Conservation (phyloP, 2,888 invertebrate genomes). For the Listrodromus nycthemerus region DNA sequence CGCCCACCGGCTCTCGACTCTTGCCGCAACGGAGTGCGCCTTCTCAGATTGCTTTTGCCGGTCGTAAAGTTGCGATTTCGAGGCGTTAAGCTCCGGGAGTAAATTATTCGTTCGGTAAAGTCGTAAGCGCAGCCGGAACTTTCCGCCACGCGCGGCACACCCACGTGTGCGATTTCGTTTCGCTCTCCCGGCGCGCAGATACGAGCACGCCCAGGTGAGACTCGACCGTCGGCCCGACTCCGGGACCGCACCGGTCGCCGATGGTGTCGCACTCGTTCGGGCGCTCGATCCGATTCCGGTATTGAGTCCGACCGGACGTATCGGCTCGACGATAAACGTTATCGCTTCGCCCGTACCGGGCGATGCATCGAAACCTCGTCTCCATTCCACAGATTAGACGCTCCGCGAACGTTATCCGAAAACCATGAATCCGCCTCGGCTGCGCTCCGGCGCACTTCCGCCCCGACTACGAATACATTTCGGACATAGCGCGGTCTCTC, state of each 20-base stretch:
- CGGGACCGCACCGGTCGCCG: constrained; percentile 34
- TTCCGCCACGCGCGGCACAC: constrained; percentile 20
- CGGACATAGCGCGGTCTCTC: too few relatives aligned
- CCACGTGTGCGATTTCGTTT: constrained; percentile 44
- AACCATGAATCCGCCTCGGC: too few relatives aligned
- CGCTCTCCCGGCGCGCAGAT: constrained; percentile 22
- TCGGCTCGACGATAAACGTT: too few relatives aligned
- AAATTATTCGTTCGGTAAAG: constrained; percentile 52
- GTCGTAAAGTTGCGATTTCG: constrained; percentile 49
- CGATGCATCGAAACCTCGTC: too few relatives aligned
- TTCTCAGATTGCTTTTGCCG: constrained; percentile 55
- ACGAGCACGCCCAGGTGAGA: constrained; percentile 48
- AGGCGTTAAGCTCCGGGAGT: constrained; percentile 3
- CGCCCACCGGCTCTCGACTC: constrained; percentile 35
- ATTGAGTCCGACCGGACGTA: too few relatives aligned
- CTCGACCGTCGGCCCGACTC: constrained; percentile 1
- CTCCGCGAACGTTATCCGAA: too few relatives aligned
- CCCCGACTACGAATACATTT: too few relatives aligned
- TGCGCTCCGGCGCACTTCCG: too few relatives aligned
- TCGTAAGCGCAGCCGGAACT: constrained; percentile 59
- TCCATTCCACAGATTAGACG: too few relatives aligned
- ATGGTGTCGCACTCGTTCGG: constrained; percentile 1
- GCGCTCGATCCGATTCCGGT: too few relatives aligned
- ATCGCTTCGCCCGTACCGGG: too few relatives aligned
- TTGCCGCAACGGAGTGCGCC: constrained; percentile 51